Percentiles rank a stretch among this genome's conserved stretches.
Evolutionary conservation across 2,113 vertebrate species (phyloP).

Genomic region (Cnemophilus loriae): DNA sequence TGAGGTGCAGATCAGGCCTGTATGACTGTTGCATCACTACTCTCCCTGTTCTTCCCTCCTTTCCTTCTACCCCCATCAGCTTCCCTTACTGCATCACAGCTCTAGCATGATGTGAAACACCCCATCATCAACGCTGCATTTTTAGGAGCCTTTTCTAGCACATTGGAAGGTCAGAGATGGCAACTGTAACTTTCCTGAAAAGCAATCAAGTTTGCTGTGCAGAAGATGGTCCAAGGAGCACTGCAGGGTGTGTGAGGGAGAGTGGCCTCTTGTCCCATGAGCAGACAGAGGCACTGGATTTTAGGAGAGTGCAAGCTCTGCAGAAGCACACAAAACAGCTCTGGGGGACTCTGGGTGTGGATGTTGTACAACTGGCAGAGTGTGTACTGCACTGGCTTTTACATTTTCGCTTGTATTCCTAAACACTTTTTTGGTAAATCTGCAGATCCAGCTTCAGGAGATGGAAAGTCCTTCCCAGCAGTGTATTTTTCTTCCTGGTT

Average conservation of each 20-base stretch:
- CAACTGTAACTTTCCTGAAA: neutral
- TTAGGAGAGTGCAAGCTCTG: neutral
- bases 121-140: fast-evolving
- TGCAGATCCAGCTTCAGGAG: neutral
- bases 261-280: neutral
- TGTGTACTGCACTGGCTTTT: neutral
- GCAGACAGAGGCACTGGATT: neutral
- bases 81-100: neutral
- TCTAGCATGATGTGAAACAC: neutral
- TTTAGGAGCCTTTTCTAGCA: neutral
- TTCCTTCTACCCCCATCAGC: neutral
- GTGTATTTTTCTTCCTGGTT: neutral
- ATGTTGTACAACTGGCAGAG: neutral
- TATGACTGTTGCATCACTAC: neutral
- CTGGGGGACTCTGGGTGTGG: neutral
- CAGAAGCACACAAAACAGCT: neutral
- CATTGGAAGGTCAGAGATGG: neutral
- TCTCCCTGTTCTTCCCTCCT: neutral
- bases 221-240: neutral
- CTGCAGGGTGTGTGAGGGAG: neutral
- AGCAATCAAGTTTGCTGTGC: neutral
- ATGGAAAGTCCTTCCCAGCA: neutral
- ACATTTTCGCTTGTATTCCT: neutral
- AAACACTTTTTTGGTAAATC: neutral
- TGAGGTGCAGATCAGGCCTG: neutral